Base-by-base conservation (phyloP, 2,797 vertebrate species). In the Eptatretus atami region DNA sequence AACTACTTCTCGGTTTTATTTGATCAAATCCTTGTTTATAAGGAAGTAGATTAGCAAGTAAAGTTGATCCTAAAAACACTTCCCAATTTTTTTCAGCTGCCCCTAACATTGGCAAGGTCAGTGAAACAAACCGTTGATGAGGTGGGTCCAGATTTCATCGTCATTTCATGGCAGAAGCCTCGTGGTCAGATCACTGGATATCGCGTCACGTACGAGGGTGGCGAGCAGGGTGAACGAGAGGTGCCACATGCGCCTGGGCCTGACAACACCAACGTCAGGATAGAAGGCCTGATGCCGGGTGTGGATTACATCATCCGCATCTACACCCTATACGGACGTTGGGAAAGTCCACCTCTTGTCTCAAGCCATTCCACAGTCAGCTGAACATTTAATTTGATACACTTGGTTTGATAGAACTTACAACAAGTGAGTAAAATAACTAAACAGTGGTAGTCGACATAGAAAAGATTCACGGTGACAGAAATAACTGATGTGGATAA, bases 271-370 rank as follows among this genome's bases (percentile, higher is more conserved):
- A n/a, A n/a, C 15, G 11, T 61, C 15, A 61, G 9, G 15, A 24
- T 61, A n/a, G 57, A 24, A 9, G 57, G 57, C 15, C 57, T 61
- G 57, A n/a, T n/a, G 57, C 57, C 57, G 57, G 57, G 57, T 24
- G 15, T n/a, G 57, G 57, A 61, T n/a, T 61, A 61, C 57, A 61
- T 24, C 15, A 24, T 61, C 15, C 57, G 57, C 57, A 24, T 61
- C 15, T 61, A n/a, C 57, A 24, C 57, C 15, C 57, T 61, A 24
- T 9, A 12, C 57, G 57, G 10, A 12, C 57, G 24, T 24, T 24
- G 57, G 15, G 57, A 61, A 24, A 61, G 57, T 24, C 15, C 24
- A 24, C 57, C 57, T n/a, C 57, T 61, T 24, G 24, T 24, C 11
- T n/a, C 15, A 10, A 9, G 15, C 2, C 57, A 61, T n/a, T n/a